Conservation (phyloP, 2,113 vertebrate species). For the Corydoras maculifer region DNA sequence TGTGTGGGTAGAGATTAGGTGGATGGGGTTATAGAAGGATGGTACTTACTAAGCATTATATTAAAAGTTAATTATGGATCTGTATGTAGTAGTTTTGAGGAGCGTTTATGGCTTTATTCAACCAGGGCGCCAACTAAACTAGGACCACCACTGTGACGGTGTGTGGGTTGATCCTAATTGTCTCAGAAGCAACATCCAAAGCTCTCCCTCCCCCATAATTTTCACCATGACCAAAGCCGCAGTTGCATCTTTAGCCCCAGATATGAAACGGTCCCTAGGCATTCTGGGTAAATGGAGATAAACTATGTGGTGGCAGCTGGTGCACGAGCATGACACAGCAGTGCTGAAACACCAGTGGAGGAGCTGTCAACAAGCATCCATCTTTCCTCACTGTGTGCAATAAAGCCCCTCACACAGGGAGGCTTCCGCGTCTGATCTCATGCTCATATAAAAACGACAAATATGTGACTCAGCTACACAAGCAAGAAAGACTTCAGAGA, state of each 20-base stretch:
- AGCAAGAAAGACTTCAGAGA: no score
- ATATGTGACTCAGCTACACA: no score
- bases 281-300: conserved; percentile 54
- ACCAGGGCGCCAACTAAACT: no score
- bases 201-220: conserved; percentile 31
- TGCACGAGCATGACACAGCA: conserved; percentile 58
- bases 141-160: conserved; percentile 2
- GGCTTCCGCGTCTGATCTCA: conserved; percentile 2
- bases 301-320: conserved; percentile 49
- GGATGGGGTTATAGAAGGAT: no score
- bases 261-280: conserved; percentile 40
- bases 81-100: no score
- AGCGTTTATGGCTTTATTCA: no score
- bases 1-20: no score
- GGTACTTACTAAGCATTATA: no score
- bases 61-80: no score
- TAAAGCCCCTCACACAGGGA: conserved; percentile 15
- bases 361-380: conserved; percentile 56
- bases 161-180: conserved; percentile 1
- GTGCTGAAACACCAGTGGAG: conserved; percentile 42
- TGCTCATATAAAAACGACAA: neutral
- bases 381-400: conserved; percentile 43
- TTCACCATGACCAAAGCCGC: conserved; percentile 10
- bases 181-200: conserved; percentile 17
- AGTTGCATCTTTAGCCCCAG: conserved; percentile 47